Evolutionary conservation across 2,888 invertebrate species (phyloP), one percentile per base, ranked within the genome.

Genomic region (Bhutanitis thaidina): DNA sequence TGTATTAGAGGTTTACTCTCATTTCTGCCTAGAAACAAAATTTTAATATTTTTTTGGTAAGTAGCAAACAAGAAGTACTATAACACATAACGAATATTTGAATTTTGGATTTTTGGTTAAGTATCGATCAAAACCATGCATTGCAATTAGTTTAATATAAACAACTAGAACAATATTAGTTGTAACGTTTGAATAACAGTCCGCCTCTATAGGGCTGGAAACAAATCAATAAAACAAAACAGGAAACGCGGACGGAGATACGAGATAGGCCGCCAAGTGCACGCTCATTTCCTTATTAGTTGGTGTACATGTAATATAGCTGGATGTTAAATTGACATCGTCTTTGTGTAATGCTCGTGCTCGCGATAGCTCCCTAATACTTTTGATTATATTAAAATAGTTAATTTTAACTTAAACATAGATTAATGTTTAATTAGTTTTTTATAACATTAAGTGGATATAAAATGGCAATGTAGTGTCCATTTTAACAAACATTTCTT

Each of bases 231-330:
- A 59, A 49, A 55, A 57, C 52, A 45, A 45, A 57, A 61, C 64
- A 62, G 67, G 66, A 66, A 65, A 59, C 61, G 56, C 51, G 62
- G 55, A 56, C 61, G 59, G 61, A 58, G 65, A 67, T 62, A 65
- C 59, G 67, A 63, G 64, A 67, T 67, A 67, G 63, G 58, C 54
- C 59, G 61, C 55, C 64, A 64, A 64, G 65, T 67, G 62, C 61
- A 62, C 57, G 64, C 61, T 63, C 67, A 65, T 64, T 65, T 67
- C 67, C 64, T 67, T 65, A 64, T 65, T 67, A 67, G 65, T 62
- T 59, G 53, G 57, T 59, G 59, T 64, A 60, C 60, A 57, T 60
- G 57, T 57, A 56, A 61, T 60, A 60, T 55, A 60, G 57, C 56
- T 56, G 52, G 10, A 36, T 39, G 51, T 43, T 45, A 41, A 10